A percentile compares a stretch with the other conserved stretches of the same genome.
Evolutionary conservation across 1,140 invertebrate species (phyloP).

Genomic region (Meloidogyne hapla): DNA sequence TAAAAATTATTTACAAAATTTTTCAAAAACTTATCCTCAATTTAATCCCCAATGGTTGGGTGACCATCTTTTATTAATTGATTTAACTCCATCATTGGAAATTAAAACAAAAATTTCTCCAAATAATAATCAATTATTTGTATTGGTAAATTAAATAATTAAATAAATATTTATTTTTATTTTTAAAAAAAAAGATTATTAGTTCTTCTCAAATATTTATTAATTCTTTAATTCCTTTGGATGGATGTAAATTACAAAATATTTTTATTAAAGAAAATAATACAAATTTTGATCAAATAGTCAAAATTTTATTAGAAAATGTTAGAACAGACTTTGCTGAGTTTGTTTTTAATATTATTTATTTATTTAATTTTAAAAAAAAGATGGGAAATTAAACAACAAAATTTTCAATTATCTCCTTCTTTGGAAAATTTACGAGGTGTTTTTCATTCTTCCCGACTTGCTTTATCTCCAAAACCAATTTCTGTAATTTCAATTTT

Average conservation of each 20-base stretch:
- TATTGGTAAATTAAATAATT: not conserved
- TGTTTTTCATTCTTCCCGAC: conserved; percentile 5
- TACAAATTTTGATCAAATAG: conserved; percentile 4
- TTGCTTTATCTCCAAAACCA: conserved; percentile 5
- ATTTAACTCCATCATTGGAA: not conserved
- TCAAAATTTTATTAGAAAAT: conserved; percentile 7
- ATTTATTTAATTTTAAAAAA: not conserved
- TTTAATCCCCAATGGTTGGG: not conserved
- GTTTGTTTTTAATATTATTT: not conserved
- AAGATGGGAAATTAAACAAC: conserved; percentile 7
- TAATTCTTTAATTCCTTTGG: conserved; percentile 1
- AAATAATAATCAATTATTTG: not conserved
- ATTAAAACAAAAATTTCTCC: not conserved
- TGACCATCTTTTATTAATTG: not conserved
- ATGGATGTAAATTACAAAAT: not conserved
- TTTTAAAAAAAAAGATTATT: too few species aligned
- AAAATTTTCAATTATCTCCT: not conserved
- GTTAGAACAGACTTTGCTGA: conserved; percentile 16
- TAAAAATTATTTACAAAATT: not conserved
- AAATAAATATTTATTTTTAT: not conserved
- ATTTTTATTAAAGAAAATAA: not conserved
- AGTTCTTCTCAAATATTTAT: not conserved
- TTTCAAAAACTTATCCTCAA: not conserved
- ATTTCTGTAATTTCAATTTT: conserved; percentile 4
- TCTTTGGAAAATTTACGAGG: conserved; percentile 10